Evolutionary conservation across 2,797 vertebrate species (phyloP).

Genomic region (Huso huso): DNA sequence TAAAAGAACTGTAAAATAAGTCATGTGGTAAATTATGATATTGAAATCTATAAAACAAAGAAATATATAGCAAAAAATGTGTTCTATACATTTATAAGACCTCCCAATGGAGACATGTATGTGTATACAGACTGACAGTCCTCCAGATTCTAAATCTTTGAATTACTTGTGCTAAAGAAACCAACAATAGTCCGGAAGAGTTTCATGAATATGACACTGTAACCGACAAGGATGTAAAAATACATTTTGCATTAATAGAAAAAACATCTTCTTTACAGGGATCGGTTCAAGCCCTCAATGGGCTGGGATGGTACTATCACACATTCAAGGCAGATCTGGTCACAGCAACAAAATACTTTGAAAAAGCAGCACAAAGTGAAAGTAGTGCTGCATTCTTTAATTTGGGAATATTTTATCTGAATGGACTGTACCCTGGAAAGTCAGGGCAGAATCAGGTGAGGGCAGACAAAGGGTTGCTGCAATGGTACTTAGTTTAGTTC

Average conservation of each 20-base stretch:
- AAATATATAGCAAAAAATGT: too few relatives aligned
- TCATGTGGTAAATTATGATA: too few relatives aligned
- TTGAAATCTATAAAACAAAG: too few relatives aligned
- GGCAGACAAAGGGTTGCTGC: conserved; percentile 12
- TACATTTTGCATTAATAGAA: conserved; percentile 15
- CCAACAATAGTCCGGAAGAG: too few relatives aligned
- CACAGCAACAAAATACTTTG: conserved; percentile 69
- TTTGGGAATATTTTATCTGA: conserved; percentile 72
- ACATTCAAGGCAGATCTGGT: conserved; percentile 59
- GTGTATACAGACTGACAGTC: too few relatives aligned
- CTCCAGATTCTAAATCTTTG: too few relatives aligned
- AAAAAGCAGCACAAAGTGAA: conserved; percentile 71
- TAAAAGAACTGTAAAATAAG: too few relatives aligned
- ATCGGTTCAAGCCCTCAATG: conserved; percentile 77
- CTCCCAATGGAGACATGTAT: too few relatives aligned
- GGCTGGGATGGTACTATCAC: conserved; percentile 85
- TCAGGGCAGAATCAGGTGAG: conserved; percentile 70
- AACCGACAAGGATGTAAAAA: not conserved
- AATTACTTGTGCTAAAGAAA: too few relatives aligned
- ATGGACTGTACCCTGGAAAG: conserved; percentile 55
- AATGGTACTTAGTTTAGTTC: too few relatives aligned
- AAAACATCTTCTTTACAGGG: conserved; percentile 56
- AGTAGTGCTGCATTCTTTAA: conserved; percentile 78
- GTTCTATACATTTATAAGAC: too few relatives aligned
- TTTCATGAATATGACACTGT: too few relatives aligned